A percentile compares a stretch with the other conserved stretches of the same genome.
phyloP scores from a whole-genome alignment of 2,888 invertebrate genomes.

The Anticlea derivata region DNA sequence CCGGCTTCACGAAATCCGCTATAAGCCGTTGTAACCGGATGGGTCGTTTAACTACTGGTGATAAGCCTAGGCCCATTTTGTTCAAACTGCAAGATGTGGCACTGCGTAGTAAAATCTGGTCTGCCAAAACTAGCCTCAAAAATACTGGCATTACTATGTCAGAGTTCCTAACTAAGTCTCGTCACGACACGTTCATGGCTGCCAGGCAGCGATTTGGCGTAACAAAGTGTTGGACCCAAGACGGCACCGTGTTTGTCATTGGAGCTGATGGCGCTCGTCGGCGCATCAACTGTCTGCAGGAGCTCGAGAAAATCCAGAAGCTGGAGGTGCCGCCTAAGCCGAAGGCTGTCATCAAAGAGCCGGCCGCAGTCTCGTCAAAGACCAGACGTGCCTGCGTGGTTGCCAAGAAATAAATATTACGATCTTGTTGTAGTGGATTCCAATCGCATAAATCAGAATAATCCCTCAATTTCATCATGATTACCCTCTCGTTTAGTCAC shows the following conservation, averaged over 20 bases:
- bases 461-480: too few species aligned
- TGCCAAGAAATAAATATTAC: too few species aligned
- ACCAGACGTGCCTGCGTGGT: too few species aligned
- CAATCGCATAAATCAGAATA: too few species aligned
- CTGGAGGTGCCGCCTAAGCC: background rate
- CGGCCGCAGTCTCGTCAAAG: too few species aligned
- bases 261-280: too few species aligned
- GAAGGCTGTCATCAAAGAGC: background rate
- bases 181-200: background rate
- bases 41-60: background rate
- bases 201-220: background rate
- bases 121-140: background rate
- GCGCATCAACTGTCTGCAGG: too few species aligned
- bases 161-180: background rate
- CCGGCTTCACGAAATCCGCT: background rate
- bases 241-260: too few species aligned
- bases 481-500: too few species aligned
- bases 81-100: too few species aligned
- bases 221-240: too few species aligned
- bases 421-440: too few species aligned
- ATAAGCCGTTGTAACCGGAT: background rate
- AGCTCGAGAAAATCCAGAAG: background rate
- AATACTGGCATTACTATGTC: background rate
- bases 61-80: background rate
- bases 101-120: background rate